These are phyloP conservation scores for Tetropium fuscum DNA, from an alignment of 2,888 invertebrate species.

Conservation along the genomic window DNA sequence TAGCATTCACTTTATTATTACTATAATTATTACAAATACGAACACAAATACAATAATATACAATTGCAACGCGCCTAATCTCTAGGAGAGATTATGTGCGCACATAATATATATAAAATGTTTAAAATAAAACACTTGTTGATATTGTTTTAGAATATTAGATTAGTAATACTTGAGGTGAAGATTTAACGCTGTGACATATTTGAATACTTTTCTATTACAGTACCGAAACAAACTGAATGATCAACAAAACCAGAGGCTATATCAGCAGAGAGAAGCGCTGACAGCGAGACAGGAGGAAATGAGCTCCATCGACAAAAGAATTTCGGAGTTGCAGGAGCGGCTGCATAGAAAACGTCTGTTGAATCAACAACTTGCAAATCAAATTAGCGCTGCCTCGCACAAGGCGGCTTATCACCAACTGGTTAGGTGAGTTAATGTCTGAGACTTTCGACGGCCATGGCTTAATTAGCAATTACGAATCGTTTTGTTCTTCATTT, in stretches of 20 bases:
- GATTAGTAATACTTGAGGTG: no score
- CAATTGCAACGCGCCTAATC: no score
- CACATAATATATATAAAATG: no score
- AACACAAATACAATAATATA: no score
- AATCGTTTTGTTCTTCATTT: no score
- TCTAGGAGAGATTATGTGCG: no score
- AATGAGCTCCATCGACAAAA: constrained; percentile 90
- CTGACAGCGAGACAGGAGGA: constrained; percentile 91
- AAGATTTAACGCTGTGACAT: not conserved
- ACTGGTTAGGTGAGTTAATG: constrained; percentile 59
- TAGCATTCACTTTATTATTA: no score
- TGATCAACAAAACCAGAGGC: constrained; percentile 92
- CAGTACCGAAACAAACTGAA: constrained; percentile 97
- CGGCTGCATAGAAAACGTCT: constrained; percentile 89
- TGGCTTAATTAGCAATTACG: no score
- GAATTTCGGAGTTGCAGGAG: constrained; percentile 94
- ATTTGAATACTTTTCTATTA: constrained; percentile 46
- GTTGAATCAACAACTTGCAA: constrained; percentile 81
- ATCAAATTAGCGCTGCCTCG: constrained; percentile 70
- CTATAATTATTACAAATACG: no score
- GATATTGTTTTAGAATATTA: no score
- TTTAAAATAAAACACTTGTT: no score
- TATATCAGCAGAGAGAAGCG: constrained; percentile 90
- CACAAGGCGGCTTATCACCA: constrained; percentile 65
- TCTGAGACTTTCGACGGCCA: not conserved